A percentile compares a stretch with the other conserved stretches of the same genome.
These are phyloP conservation scores for Aethes cnicana DNA, from an alignment of 2,888 invertebrate species.

Conservation along the genomic window DNA sequence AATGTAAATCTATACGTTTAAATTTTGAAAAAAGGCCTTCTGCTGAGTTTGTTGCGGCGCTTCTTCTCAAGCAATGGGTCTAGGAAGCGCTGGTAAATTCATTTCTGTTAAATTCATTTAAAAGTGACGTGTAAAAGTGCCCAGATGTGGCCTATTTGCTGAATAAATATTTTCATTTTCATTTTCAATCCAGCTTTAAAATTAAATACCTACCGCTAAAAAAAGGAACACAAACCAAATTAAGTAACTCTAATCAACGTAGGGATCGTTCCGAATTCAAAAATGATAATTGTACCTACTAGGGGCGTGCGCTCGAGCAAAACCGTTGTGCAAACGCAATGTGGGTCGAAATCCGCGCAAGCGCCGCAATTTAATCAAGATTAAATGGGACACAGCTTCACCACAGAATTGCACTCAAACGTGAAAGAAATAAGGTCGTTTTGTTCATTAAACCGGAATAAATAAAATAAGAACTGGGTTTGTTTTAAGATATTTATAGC, in stretches of 20 bases:
- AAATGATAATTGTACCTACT: conserved; percentile 27
- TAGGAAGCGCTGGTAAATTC: too few species aligned
- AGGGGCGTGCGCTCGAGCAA: conserved; percentile 18
- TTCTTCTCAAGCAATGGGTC: too few species aligned
- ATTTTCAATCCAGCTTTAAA: too few species aligned
- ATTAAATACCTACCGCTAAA: too few species aligned
- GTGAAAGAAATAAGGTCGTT: background rate
- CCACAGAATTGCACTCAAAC: conserved; percentile 5
- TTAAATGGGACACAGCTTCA: conserved; percentile 4
- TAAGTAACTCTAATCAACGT: conserved; percentile 7
- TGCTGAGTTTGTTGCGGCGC: too few species aligned
- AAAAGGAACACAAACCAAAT: too few species aligned
- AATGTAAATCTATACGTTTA: too few species aligned
- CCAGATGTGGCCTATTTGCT: too few species aligned
- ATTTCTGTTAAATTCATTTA: too few species aligned
- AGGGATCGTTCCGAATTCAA: conserved; percentile 25
- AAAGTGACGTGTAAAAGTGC: too few species aligned
- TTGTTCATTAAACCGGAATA: background rate
- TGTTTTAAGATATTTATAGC: background rate
- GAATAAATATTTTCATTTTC: too few species aligned
- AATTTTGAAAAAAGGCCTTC: too few species aligned
- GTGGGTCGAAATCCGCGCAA: conserved; percentile 28
- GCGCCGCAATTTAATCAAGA: conserved; percentile 20
- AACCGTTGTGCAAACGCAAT: conserved; percentile 28
- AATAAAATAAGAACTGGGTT: background rate